phyloP scores from a whole-genome alignment of 2,797 vertebrate genomes.

The Falco concolor region DNA sequence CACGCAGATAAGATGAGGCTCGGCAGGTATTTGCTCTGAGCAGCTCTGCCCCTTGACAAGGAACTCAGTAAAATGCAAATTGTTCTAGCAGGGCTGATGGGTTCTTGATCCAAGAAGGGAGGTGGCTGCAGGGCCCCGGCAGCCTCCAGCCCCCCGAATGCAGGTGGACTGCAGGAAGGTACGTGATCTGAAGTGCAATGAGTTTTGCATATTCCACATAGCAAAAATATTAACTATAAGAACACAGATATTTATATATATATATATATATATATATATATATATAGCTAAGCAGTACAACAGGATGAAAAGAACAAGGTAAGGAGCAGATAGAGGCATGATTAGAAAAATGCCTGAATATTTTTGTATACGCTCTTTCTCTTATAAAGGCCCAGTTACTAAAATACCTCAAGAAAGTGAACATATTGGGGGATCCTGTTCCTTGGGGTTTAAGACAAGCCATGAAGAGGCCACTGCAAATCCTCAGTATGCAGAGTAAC shows the following conservation, averaged over 20 bases:
- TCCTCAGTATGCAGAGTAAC: fast-evolving
- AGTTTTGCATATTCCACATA: neutral
- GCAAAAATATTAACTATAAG: neutral
- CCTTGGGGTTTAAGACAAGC: neutral
- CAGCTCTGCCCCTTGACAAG: neutral
- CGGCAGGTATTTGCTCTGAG: neutral
- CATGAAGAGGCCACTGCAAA: neutral
- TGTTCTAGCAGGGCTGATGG: neutral
- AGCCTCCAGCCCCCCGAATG: fast-evolving
- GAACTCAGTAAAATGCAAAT: neutral
- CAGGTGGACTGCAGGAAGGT: too few species aligned
- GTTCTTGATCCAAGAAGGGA: neutral
- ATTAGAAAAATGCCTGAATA: neutral
- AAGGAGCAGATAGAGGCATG: neutral
- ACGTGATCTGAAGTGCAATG: neutral
- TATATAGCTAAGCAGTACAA: neutral
- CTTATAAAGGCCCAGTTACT: neutral
- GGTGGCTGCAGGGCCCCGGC: fast-evolving
- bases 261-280: neutral
- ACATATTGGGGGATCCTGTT: neutral
- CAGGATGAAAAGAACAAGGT: neutral
- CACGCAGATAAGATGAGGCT: neutral
- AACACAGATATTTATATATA: neutral
- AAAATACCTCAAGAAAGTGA: neutral
- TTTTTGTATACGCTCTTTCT: neutral